A percentile compares a stretch with the other conserved stretches of the same genome.
Conservation (phyloP, 2,888 invertebrate species). For the Cryptocheilus praepositus region DNA sequence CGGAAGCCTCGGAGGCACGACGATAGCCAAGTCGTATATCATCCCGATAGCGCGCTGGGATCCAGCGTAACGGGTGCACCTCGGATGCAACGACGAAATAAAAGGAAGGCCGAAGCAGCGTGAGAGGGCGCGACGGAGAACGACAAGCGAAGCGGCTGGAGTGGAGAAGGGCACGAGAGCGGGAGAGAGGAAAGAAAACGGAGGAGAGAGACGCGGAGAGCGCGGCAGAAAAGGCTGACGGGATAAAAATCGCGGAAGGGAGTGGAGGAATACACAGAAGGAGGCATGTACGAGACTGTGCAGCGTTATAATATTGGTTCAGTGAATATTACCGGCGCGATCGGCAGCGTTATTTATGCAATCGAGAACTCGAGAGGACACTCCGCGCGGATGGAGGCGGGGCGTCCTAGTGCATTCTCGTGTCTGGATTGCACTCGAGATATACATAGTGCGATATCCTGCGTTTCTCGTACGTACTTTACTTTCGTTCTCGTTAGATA, state of each 20-base stretch:
- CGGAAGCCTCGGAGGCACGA: constrained; percentile 26
- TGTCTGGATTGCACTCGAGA: too few relatives aligned
- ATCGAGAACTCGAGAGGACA: constrained; percentile 16
- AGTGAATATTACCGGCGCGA: constrained; percentile 32
- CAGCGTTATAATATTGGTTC: constrained; percentile 32
- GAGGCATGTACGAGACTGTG: constrained; percentile 11
- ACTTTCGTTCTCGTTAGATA: too few relatives aligned
- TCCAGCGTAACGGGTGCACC: constrained; percentile 29
- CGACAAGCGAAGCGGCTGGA: too few relatives aligned
- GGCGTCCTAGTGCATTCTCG: too few relatives aligned
- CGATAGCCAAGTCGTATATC: constrained; percentile 47
- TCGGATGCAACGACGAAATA: constrained; percentile 31
- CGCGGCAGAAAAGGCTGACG: not conserved
- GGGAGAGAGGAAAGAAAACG: not conserved
- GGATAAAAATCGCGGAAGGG: not conserved
- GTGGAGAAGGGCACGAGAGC: too few relatives aligned
- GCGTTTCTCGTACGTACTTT: too few relatives aligned
- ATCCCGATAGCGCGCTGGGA: constrained; percentile 41
- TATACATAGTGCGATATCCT: too few relatives aligned
- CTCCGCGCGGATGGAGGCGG: not conserved
- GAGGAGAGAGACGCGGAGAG: too few relatives aligned
- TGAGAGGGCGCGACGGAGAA: not conserved
- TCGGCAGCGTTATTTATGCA: constrained; percentile 30
- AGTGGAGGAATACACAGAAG: constrained; percentile 11
- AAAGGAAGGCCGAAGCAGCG: constrained; percentile 13